These are phyloP conservation scores for Nannoperca australis DNA, from an alignment of 2,797 vertebrate species.

Conservation along the genomic window DNA sequence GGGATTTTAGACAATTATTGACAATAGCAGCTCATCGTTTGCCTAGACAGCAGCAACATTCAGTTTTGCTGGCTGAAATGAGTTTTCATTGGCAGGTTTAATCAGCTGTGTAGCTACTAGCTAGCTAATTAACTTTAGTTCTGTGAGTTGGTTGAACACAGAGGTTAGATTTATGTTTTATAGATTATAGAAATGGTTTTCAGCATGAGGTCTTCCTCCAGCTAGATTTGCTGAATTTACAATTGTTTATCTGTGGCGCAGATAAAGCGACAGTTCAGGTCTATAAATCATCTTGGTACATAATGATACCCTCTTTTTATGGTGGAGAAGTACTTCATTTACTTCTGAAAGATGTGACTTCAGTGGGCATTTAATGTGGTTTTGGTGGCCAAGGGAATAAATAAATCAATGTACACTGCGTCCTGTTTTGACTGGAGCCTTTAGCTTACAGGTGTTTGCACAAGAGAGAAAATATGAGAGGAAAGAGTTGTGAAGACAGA, in stretches of 20 bases:
- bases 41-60: rapidly evolving
- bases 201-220: background rate
- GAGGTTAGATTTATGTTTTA: background rate
- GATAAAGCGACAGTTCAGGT: background rate
- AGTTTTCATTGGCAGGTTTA: background rate
- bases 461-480: background rate
- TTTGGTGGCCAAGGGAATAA: conserved; percentile 8
- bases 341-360: conserved; percentile 16
- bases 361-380: conserved; percentile 25
- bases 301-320: conserved; percentile 14
- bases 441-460: conserved; percentile 9
- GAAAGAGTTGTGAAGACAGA: conserved; percentile 14
- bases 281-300: conserved; percentile 1
- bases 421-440: conserved; percentile 17
- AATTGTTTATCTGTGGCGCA: conserved; percentile 2
- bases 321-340: conserved; percentile 43
- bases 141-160: background rate
- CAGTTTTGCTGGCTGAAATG: background rate
- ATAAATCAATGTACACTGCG: conserved; percentile 50
- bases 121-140: background rate
- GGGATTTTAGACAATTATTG: background rate
- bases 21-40: background rate
- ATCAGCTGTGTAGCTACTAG: background rate
- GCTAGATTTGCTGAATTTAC: background rate
- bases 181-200: background rate